phyloP scores from a whole-genome alignment of 2,113 vertebrate species.

The Suricata suricatta region DNA sequence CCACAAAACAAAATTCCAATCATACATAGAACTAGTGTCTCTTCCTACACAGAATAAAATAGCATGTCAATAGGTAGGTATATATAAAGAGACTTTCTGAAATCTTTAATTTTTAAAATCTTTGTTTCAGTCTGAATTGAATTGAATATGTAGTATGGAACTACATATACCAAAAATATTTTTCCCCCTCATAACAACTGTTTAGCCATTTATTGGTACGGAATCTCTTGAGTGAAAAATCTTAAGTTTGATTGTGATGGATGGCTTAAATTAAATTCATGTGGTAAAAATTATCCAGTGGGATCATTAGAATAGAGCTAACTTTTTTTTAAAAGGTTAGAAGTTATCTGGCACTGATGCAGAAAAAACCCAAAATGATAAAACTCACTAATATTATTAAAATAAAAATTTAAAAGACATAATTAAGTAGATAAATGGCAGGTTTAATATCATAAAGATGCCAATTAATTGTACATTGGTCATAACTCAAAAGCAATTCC shows the following conservation, averaged over 20 bases:
- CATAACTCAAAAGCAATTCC: neutral
- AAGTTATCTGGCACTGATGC: neutral
- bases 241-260: neutral
- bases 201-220: constrained; percentile 3
- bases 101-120: constrained; percentile 17
- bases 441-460: neutral
- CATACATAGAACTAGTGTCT: neutral
- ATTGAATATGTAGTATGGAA: neutral
- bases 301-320: neutral
- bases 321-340: neutral
- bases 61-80: neutral
- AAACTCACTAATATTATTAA: neutral
- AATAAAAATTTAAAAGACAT: neutral
- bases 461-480: neutral
- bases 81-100: neutral
- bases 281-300: neutral
- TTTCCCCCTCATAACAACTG: neutral
- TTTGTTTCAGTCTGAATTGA: neutral
- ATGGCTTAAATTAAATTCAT: neutral
- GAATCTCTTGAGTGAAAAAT: constrained; percentile 9
- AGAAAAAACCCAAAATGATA: neutral
- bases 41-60: neutral
- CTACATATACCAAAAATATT: neutral
- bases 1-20: constrained; percentile 12
- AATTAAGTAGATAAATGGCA: neutral